Conservation (phyloP, 2,113 vertebrate species). For the Calyptomena viridis region DNA sequence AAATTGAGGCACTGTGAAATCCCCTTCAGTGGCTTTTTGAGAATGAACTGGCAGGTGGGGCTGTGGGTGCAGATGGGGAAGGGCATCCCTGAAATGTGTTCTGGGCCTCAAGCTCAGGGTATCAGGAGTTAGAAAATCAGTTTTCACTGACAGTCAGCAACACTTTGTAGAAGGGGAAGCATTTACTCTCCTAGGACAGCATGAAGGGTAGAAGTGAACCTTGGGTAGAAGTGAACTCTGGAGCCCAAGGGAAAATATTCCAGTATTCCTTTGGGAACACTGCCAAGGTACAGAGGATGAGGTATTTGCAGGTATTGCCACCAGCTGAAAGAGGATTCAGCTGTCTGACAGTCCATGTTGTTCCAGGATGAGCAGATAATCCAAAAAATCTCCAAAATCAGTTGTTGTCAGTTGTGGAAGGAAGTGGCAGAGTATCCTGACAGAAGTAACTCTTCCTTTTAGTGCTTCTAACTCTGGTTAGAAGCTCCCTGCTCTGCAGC, state of each 20-base stretch:
- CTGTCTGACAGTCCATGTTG: not conserved
- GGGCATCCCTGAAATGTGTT: not conserved
- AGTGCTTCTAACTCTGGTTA: not conserved
- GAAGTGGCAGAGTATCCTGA: not conserved
- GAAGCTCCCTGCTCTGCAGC: not conserved
- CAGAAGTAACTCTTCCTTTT: not conserved
- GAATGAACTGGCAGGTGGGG: not conserved
- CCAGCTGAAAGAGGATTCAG: not conserved
- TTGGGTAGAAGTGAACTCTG: not conserved
- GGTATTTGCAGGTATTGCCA: not conserved
- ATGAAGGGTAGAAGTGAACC: no score
- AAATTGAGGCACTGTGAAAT: not conserved
- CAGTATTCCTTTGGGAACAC: not conserved
- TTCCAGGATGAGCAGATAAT: not conserved
- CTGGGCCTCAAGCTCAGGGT: not conserved
- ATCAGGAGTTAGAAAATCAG: not conserved
- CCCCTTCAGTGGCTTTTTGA: not conserved
- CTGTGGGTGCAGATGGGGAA: not conserved
- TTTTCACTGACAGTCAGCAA: not conserved
- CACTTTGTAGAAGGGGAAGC: not conserved
- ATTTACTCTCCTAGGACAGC: not conserved
- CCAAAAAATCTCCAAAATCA: not conserved
- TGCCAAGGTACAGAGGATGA: not conserved
- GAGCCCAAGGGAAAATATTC: not conserved
- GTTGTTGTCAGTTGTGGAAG: not conserved